Base-by-base conservation (phyloP, 2,888 invertebrate genomes). In the Campoletis raptor region DNA sequence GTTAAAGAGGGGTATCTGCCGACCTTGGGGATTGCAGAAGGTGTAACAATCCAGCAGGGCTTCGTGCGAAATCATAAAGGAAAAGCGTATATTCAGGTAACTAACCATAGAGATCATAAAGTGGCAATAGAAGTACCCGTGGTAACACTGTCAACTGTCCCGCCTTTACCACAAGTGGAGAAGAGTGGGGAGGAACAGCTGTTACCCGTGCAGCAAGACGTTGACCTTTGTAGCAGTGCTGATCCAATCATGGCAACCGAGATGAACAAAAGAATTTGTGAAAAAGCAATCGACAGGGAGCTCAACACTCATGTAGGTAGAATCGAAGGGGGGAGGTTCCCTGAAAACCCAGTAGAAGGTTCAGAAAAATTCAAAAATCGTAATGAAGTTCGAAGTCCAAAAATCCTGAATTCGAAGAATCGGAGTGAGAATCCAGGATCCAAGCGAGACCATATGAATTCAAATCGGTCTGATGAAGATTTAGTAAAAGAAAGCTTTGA, bases 1-100 rank as follows among this genome's bases (percentile, higher is more conserved):
- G 30, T 70, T 42, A n/a, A 36, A 9, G 42, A 70, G 12, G 79
- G 79, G 45, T 79, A 79, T 61, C 54, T 79, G n/a, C 79, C 72
- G 30, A 45, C 18, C 9, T n/a, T 80, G 9, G 6, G 45, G 12
- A 12, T 8, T 4, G 72, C 21, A 30, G 80, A 72, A 15, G 72
- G 80, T 21, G 48, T 80, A 48, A 30, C 36, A 10, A 37, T 80
- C 0, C 61, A 69, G 12, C 18, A 80, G 61, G 80, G 80, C 30
- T 40, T 45, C 9, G 45, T 54, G 10, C 30, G 10, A 21, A 54
- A 48, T 54, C 40, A 67, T n/a, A 57, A 57, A 37, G 37, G 70
- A 57, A 72, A 80, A 18, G 70, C 57, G 30, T 69, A 79, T 69
- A n/a, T 79, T 4, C 15, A 61, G 6, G 78, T 67, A 12, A 79